Base-by-base conservation (phyloP, 2,888 invertebrate species). In the Machimus rusticus region DNA sequence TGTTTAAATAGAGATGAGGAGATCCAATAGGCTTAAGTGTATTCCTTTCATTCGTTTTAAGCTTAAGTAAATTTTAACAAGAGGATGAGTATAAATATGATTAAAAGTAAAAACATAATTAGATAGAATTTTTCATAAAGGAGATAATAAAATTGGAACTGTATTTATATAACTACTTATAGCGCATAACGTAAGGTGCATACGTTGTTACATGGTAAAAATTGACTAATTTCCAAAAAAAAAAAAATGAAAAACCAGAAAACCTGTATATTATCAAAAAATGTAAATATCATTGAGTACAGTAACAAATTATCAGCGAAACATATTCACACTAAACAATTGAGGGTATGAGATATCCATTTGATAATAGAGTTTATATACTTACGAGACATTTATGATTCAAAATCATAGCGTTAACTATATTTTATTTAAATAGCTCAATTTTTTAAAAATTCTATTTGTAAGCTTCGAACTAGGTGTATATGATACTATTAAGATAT, bases 81-180 rank as follows among this genome's bases (percentile, higher is more conserved):
- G 66, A 23, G 4, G 66, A 66, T 12, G 66, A 66, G 28, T 66
- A 66, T 66, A 66, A 66, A 66, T 66, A 46, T 66, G 28, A 66
- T 66, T 66, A 57, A 66, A 66, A 66, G 12, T 66, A 66, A 23
- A 66, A 19, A 66, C 9, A 28, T 28, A 82, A 14, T 82, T 82
- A 82, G 82, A 82, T 82, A 82, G 82, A 82, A 57, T 82, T 76
- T 82, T 82, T 82, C 82, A 82, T 82, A 82, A 57, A 66, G 46
- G 79, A 76, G 76, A 82, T 82, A 82, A 82, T 82, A 57, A 82
- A 82, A 57, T 82, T 82, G 82, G 37, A 55, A 66, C 57, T 82
- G 82, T 82, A 82, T 82, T 82, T 82, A 82, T 82, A 66, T 82
- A 37, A 82, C 37, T 34, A 57, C 57, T 12, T 82, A 74, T 74